Base-by-base conservation (phyloP, 2,797 vertebrate genomes). In the Alcedo quadribrachys region DNA sequence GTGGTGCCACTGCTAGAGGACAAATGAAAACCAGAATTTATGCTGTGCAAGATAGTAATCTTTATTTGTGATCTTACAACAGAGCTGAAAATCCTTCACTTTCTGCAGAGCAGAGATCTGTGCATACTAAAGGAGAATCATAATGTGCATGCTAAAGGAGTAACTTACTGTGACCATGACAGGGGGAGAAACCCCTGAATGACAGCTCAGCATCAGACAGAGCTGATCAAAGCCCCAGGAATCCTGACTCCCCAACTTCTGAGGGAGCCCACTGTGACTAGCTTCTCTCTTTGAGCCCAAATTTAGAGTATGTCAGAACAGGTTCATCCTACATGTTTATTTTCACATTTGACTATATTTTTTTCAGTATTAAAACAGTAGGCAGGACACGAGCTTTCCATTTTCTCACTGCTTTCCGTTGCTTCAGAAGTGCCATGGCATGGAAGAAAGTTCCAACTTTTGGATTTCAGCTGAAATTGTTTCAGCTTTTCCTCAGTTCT, bases 191-290 rank as follows among this genome's bases (percentile, higher is more conserved):
- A 92, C 54, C 21, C 55, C 54, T 66, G 91, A 93, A 87, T 75
- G 81, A 94, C 85, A 95, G 92, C 83, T 88, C 68, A 89, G 86
- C 74, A 91, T 92, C 87, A 92, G 68, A 75, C 86, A 93, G 91
- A 91, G 71, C 71, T 78, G 88, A 95, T 93, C 81, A 88, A 96
- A 95, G 88, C 69, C 81, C 88, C n/a, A 27, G 51, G 35, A 92
- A 85, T 87, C 67, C 89, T 88, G 87, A 88, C 89, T 94, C 50
- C 81, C 43, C 40, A 69, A 46, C 69, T 95, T 86, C 85, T 91
- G 74, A 79, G 63, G 75, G 60, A 91, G 63, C 70, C 78, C 61
- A 83, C 65, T 76, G 92, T 79, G 82, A 96, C 82, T 90, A 95
- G 67, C 67, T 94, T 93, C 55, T 91, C 80, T 92, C 83, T 87